Base-by-base conservation (phyloP, 2,888 invertebrate genomes). In the Machimus atricapillus region DNA sequence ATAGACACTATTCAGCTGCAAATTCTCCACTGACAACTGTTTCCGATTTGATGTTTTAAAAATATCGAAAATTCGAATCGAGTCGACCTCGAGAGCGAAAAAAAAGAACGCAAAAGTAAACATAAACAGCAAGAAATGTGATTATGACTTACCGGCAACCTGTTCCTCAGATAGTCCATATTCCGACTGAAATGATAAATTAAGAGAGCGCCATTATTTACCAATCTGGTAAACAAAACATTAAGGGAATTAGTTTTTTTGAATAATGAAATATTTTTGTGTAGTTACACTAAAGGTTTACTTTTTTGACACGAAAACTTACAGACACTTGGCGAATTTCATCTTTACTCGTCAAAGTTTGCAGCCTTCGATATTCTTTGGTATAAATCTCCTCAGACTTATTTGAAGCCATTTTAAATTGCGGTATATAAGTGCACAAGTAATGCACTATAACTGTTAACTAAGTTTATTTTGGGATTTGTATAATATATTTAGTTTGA, bases 141-240 rank as follows among this genome's bases (percentile, higher is more conserved):
- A 74, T 27, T 56, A 27, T 74, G 43, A 78, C 92, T 93, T 93
- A 96, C 96, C 96, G 92, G 97, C 97, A 89, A 97, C 97, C 94
- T 97, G 97, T 91, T 97, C 97, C 93, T 97, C 97, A 87, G 97
- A 96, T 89, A 97, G 95, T 90, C 97, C 97, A 94, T 97, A 97
- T 92, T 97, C 97, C 88, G 95, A 95, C 97, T 97, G 94, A 88
- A 93, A 95, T 93, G 90, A 88, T 91, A 90, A 90, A 66, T 23
- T 58, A 43, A 85, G 58, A 73, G 86, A 87, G 43, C 27, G 9
- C 78, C 40, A 79, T 23, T 19, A 86, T n/a, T 66, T 46, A 56
- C 14, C 19, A 37, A 14, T 66, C 12, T 66, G 3, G 14, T 23
- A 19, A 66, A 66, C 66, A 27, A 66, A 66, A 2, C 27, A 14